phyloP scores from a whole-genome alignment of 2,888 invertebrate species.

The Tetrapedia diversipes region DNA sequence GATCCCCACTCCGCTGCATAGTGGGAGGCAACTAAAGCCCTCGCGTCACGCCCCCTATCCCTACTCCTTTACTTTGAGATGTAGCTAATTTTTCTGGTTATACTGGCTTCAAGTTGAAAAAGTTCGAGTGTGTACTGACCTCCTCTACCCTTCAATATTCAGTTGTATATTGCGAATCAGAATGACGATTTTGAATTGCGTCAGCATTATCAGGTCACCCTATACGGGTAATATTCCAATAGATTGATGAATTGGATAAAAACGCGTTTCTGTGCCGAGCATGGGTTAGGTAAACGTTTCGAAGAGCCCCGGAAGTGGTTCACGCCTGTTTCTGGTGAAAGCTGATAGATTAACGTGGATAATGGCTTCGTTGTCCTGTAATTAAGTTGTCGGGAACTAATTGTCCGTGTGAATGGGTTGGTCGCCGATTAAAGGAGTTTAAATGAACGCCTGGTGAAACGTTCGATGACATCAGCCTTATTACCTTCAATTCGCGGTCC shows the following conservation, averaged over 20 bases:
- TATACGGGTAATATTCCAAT: background rate
- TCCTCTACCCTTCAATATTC: too few relatives aligned
- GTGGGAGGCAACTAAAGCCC: too few relatives aligned
- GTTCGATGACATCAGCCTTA: background rate
- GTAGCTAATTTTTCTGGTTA: too few relatives aligned
- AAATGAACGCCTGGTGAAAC: too few relatives aligned
- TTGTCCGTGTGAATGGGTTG: background rate
- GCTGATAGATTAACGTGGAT: background rate
- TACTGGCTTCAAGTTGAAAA: too few relatives aligned
- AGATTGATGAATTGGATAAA: background rate
- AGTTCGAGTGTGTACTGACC: too few relatives aligned
- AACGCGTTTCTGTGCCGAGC: background rate
- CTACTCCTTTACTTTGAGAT: too few relatives aligned
- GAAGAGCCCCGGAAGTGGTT: background rate
- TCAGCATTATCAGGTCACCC: background rate
- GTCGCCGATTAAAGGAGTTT: background rate
- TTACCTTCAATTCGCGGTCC: too few relatives aligned
- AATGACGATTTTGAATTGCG: slow-evolving; percentile 12
- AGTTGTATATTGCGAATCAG: background rate
- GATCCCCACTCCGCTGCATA: too few relatives aligned
- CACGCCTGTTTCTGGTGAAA: background rate
- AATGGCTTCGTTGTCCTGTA: slow-evolving; percentile 5
- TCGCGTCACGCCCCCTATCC: too few relatives aligned
- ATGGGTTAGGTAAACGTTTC: background rate
- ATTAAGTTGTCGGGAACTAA: background rate